Conservation (phyloP, 2,888 invertebrate genomes). For the Pedicia rivosa region DNA sequence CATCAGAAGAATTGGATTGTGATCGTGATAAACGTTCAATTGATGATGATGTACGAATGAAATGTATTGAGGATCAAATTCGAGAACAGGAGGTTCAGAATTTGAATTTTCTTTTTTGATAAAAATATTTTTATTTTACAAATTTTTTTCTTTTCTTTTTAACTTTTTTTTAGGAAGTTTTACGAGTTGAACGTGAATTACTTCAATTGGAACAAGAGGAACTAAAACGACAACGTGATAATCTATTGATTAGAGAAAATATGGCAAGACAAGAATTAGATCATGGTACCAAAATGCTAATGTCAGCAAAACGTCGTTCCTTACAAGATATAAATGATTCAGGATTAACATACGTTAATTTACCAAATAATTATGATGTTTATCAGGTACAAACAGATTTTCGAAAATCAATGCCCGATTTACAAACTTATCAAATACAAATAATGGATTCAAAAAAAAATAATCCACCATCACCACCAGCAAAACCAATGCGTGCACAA, state of each 20-base stretch:
- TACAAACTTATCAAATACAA: constrained; percentile 33
- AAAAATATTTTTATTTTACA: neutral
- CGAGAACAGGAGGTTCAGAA: constrained; percentile 48
- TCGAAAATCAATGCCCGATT: constrained; percentile 40
- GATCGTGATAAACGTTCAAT: constrained; percentile 20
- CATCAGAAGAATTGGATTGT: constrained; percentile 66
- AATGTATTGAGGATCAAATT: constrained; percentile 44
- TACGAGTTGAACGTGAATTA: constrained; percentile 63
- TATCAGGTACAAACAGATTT: constrained; percentile 32
- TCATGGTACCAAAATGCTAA: constrained; percentile 30
- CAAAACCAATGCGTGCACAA: constrained; percentile 34
- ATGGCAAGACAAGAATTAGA: constrained; percentile 37
- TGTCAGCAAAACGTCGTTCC: constrained; percentile 37
- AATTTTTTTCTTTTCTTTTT: neutral
- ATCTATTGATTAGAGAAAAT: constrained; percentile 46
- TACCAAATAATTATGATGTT: constrained; percentile 16
- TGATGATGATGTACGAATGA: constrained; percentile 36
- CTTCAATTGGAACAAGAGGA: constrained; percentile 65
- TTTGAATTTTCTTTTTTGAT: constrained; percentile 26
- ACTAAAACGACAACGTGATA: constrained; percentile 55
- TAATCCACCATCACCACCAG: constrained; percentile 35
- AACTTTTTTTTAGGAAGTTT: constrained; percentile 36
- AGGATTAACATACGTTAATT: constrained; percentile 29
- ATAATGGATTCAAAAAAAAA: neutral
- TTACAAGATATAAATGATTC: constrained; percentile 42